Evolutionary conservation across 2,797 vertebrate genomes (phyloP).

Genomic region (Notolabrus celidotus): DNA sequence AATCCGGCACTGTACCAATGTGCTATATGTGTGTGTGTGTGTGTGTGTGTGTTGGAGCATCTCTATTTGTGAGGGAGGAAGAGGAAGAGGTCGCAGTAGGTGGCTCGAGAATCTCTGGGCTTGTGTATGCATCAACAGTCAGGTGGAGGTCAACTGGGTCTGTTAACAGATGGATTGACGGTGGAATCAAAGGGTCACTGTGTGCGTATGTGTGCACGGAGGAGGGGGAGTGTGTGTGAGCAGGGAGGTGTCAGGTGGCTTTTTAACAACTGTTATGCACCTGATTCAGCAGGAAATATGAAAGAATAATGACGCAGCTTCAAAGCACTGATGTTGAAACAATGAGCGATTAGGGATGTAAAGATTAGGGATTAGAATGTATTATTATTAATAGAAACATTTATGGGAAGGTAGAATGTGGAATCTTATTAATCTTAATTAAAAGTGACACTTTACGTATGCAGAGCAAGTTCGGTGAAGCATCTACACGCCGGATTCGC

Average conservation of each 20-base stretch:
- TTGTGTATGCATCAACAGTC: conserved; percentile 68
- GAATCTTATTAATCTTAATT: no score
- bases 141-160: conserved; percentile 66
- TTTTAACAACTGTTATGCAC: not conserved
- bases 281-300: not conserved
- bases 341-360: no score
- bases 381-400: no score
- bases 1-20: conserved; percentile 50
- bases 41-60: conserved; percentile 4
- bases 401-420: no score
- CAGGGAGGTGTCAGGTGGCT: conserved; percentile 2
- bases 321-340: no score
- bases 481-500: no score
- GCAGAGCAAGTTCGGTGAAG: no score
- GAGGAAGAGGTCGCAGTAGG: conserved; percentile 29
- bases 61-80: not conserved
- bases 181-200: conserved; percentile 58
- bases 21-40: conserved; percentile 9
- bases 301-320: no score
- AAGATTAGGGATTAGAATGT: no score
- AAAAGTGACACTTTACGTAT: no score
- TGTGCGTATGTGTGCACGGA: not conserved
- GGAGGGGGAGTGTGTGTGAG: not conserved
- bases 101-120: conserved; percentile 20
- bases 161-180: conserved; percentile 75